Conservation (phyloP, 1,140 invertebrate genomes). For the Drosophila lini region DNA sequence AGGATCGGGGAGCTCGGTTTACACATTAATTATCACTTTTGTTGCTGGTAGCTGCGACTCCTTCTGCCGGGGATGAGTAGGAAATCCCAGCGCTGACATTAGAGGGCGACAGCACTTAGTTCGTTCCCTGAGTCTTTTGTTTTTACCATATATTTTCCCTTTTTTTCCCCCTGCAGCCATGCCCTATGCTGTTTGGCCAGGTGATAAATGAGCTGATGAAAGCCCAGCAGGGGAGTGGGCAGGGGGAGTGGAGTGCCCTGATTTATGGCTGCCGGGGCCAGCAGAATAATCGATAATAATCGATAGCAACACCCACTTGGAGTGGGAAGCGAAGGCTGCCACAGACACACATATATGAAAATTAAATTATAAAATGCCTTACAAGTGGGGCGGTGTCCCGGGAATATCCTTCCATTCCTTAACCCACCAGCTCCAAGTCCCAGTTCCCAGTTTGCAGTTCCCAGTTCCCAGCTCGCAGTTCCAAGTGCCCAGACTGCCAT, state of each 20-base stretch:
- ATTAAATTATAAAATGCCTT: conserved; percentile 82
- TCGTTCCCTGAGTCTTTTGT: conserved; percentile 73
- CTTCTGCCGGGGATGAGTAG: conserved; percentile 9
- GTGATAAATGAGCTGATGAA: conserved; percentile 80
- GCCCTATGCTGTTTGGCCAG: conserved; percentile 46
- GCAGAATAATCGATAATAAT: conserved; percentile 79
- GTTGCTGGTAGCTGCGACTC: conserved; percentile 53
- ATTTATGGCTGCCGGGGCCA: conserved; percentile 66
- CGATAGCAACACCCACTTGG: conserved; percentile 75
- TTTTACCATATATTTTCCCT: conserved; percentile 19
- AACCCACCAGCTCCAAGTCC: conserved; percentile 15
- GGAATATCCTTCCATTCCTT: conserved; percentile 31
- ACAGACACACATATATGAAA: conserved; percentile 60
- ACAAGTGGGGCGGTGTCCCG: conserved; percentile 66
- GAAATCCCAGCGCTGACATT: conserved; percentile 56
- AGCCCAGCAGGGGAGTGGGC: conserved; percentile 30
- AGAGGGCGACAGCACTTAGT: conserved; percentile 67
- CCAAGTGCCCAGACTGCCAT: conserved; percentile 38
- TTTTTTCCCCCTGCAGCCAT: neutral
- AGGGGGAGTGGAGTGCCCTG: conserved; percentile 21
- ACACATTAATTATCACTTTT: conserved; percentile 83
- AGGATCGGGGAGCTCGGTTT: conserved; percentile 57
- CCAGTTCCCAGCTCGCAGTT: neutral
- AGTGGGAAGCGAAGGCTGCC: conserved; percentile 41
- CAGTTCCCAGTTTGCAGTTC: neutral